Evolutionary conservation across 2,888 invertebrate species (phyloP), one percentile per base, ranked within the genome.

Genomic region (Ypsolopha scabrella): DNA sequence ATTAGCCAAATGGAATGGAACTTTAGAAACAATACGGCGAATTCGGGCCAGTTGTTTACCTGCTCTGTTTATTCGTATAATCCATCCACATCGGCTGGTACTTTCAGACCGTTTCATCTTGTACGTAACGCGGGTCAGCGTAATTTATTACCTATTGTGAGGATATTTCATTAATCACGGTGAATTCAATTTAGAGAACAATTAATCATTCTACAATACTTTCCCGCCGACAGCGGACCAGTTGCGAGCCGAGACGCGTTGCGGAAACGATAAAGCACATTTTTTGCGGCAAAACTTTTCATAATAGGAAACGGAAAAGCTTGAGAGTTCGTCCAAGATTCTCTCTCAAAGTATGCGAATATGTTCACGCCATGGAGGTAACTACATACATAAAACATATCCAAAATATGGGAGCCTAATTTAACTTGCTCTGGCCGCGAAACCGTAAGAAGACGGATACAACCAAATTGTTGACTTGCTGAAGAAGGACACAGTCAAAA

Each of bases 91-190:
- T n/a, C 51, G 13, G 39, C 39, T 33, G 47, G 75, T 78, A 80
- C 77, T 79, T 78, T 75, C 69, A 71, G 74, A 75, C 68, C 80
- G 75, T 78, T 81, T 77, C 82, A 81, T 83, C 80, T 83, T 80
- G 76, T 49, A 38, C 50, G 48, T 41, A 69, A 73, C 53, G 71
- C 78, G 81, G 81, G 82, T 80, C 78, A 80, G 80, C 67, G 83
- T 83, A 81, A 86, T 86, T 86, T 85, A 83, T 86, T 82, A 86
- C 82, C 85, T 85, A 83, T 85, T 86, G 85, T 85, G 79, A 71
- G 80, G 75, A 82, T 82, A 83, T 83, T 83, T 85, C 83, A 86
- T 86, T 86, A 81, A 85, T 86, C 85, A 83, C 80, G 80, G 79
- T 81, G 85, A 83, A 82, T 83, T 86, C 82, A 85, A 86, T 86